Percentiles rank a stretch among this genome's conserved stretches.
phyloP scores from a whole-genome alignment of 92 coral and sea anemone genomes.

The Blastomussa wellsi region DNA sequence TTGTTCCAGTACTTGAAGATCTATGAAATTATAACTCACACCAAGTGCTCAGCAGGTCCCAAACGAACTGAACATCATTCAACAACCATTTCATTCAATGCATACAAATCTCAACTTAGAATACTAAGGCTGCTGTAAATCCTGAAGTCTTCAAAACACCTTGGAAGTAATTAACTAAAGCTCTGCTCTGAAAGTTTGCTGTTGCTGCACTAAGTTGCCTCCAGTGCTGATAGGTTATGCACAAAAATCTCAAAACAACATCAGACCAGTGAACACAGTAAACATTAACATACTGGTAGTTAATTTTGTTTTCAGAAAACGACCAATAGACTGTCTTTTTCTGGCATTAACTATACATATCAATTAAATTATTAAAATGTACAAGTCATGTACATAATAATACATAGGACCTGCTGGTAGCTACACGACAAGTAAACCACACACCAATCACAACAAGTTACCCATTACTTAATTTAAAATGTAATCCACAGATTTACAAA shows the following conservation, averaged over 20 bases:
- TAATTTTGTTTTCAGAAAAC: not conserved
- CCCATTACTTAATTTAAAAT: not conserved
- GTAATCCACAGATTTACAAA: not conserved
- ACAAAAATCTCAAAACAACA: not conserved
- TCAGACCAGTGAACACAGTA: not conserved
- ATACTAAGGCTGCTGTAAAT: not conserved
- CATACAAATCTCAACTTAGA: not conserved
- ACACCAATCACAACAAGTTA: not conserved
- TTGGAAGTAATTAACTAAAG: not conserved
- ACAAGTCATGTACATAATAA: slow-evolving; percentile 7
- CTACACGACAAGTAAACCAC: slow-evolving; percentile 22
- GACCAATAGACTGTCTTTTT: slow-evolving; percentile 8
- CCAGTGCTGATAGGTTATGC: not conserved
- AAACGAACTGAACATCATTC: not conserved
- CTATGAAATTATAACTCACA: not conserved
- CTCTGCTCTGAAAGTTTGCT: not conserved
- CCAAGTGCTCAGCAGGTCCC: not conserved
- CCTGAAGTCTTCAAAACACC: not conserved
- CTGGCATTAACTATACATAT: slow-evolving; percentile 19
- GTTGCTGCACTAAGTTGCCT: not conserved
- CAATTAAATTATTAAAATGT: slow-evolving; percentile 18
- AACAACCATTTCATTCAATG: not conserved
- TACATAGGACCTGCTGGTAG: slow-evolving; percentile 25
- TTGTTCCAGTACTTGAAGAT: not conserved
- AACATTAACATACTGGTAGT: slow-evolving; percentile 2